Evolutionary conservation across 1,140 invertebrate species (phyloP).

Genomic region (Penaeus chinensis): DNA sequence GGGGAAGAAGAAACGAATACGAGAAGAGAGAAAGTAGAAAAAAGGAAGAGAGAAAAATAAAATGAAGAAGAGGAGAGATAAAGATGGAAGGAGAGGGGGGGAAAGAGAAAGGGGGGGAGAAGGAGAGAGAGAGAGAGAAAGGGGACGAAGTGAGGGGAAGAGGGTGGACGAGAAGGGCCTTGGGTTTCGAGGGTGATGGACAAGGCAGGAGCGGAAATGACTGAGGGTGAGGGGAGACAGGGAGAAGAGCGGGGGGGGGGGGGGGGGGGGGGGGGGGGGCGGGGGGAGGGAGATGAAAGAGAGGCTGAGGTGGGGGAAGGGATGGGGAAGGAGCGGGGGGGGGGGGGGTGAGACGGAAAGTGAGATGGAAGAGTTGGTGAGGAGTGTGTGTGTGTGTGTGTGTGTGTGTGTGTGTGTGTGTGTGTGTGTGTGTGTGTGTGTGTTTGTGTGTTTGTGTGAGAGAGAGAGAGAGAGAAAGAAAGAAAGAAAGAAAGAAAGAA

Average conservation of each 20-base stretch:
- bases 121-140: conserved; percentile 6
- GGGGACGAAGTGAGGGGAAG: not conserved
- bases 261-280: not conserved
- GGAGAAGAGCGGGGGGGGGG: not conserved
- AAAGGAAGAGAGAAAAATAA: too few relatives aligned
- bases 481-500: not conserved
- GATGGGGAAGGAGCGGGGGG: not conserved
- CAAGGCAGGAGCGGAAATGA: not conserved
- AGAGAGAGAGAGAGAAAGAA: not conserved
- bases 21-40: too few relatives aligned
- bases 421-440: conserved; percentile 6
- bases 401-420: not conserved
- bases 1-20: too few relatives aligned
- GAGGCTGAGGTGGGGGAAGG: too few relatives aligned
- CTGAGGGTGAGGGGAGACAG: not conserved
- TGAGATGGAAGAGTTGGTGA: not conserved
- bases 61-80: too few relatives aligned
- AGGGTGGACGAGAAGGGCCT: too few relatives aligned
- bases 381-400: conserved; percentile 20
- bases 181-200: too few relatives aligned
- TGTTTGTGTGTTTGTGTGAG: not conserved
- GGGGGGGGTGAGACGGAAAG: not conserved
- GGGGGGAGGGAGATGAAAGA: not conserved
- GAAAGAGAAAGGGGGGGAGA: not conserved
- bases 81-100: too few relatives aligned